Evolutionary conservation across 2,113 vertebrate species (phyloP).

Genomic region (Nanger granti): DNA sequence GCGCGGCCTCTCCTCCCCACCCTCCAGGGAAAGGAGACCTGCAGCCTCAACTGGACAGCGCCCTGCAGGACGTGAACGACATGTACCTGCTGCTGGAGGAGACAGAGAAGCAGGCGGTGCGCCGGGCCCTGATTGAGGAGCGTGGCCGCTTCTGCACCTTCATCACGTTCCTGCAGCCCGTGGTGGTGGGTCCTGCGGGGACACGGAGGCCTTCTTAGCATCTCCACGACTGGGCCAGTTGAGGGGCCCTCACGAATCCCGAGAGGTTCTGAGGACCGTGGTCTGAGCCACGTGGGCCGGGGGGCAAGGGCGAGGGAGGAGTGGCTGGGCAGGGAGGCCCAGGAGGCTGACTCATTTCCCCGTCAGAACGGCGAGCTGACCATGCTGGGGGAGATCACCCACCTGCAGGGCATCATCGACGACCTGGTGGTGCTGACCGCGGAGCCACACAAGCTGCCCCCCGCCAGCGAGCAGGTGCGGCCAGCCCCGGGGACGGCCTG

Average conservation of each 20-base stretch:
- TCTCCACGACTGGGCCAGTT: accelerated
- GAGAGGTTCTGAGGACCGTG: background rate
- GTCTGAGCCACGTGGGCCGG: accelerated
- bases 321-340: background rate
- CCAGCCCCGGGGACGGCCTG: background rate
- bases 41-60: conserved; percentile 96
- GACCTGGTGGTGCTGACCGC: conserved; percentile 92
- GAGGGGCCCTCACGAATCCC: background rate
- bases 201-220: background rate
- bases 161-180: conserved; percentile 91
- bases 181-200: conserved; percentile 86
- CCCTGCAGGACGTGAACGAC: conserved; percentile 96
- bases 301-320: background rate
- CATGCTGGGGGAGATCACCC: conserved; percentile 97
- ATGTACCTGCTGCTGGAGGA: conserved; percentile 98
- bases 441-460: conserved; percentile 95
- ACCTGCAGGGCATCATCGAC: conserved; percentile 97
- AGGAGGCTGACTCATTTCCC: background rate
- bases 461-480: conserved; percentile 94
- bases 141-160: conserved; percentile 95
- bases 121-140: conserved; percentile 94
- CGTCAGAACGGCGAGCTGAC: conserved; percentile 92
- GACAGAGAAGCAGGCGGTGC: conserved; percentile 97
- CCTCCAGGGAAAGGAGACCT: conserved; percentile 91
- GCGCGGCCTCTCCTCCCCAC: conserved; percentile 45